Base-by-base conservation (phyloP, 1,140 invertebrate species). In the Adelges cooleyi region DNA sequence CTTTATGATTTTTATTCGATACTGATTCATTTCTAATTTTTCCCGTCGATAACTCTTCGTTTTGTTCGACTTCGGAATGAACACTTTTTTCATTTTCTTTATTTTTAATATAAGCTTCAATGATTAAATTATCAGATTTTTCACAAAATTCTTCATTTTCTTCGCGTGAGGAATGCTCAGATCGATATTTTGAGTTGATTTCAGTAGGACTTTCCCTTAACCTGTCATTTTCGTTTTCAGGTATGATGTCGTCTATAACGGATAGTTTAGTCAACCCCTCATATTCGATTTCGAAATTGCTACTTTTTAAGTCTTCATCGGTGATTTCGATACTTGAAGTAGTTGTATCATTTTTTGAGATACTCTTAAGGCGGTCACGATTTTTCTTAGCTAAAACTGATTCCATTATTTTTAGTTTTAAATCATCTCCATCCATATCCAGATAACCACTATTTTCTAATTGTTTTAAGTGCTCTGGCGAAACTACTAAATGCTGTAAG, bases 291-390 rank as follows among this genome's bases (percentile, higher is more conserved):
- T 69, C 65, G 53, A 80, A 78, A 66, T 82, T 82, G 73, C 83
- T 86, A 70, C 77, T 80, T 65, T 75, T 70, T 27, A 82, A 71
- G 72, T 85, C 82, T 74, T 86, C 84, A 74, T 84, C 84, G 25
- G 82, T 86, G 56, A 84, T 80, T 76, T 85, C 81, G 71, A 81
- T 80, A 65, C 83, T 81, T 0, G 79, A 82, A 56, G 81, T 77
- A 74, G 79, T 80, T 27, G 79, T 80, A 46, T 82, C 80, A 52
- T 73, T 74, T 67, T 78, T 72, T 25, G 74, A 68, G 25, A 79
- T 70, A 67, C 73, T 75, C 15, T 73, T 71, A 38, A 78, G 67
- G 53, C 73, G 68, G 69, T 77, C 76, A 29, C 75, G 70, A 69
- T 79, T 74, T 67, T 77, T 75, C 69, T 76, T 74, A 6, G 75